Percentiles rank a stretch among this genome's conserved stretches.
These are phyloP conservation scores for Heliothis virescens DNA, from an alignment of 1,140 invertebrate genomes.

Conservation along the genomic window DNA sequence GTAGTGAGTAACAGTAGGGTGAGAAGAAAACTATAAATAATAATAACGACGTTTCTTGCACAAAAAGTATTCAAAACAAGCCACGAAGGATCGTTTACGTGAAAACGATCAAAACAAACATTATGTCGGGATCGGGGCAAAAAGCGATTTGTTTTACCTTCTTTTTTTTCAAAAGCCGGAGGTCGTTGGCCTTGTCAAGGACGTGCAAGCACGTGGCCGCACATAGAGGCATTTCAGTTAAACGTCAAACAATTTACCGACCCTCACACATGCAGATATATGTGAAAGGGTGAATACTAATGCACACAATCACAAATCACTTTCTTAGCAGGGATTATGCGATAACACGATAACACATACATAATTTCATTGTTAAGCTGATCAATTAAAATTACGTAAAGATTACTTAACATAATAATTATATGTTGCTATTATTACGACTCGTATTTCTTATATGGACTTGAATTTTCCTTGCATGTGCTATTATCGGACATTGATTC, in stretches of 20 bases:
- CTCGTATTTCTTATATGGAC: neutral
- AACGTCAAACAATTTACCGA: constrained; percentile 64
- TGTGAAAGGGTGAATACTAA: constrained; percentile 35
- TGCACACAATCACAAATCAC: constrained; percentile 20
- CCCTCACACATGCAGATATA: constrained; percentile 14
- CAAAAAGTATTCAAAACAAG: constrained; percentile 65
- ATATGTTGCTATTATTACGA: neutral
- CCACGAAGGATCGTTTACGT: constrained; percentile 75
- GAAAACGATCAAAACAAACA: constrained; percentile 84
- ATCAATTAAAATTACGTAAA: constrained; percentile 19
- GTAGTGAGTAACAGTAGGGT: neutral
- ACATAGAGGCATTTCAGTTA: constrained; percentile 70
- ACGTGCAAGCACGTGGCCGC: constrained; percentile 77
- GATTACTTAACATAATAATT: neutral
- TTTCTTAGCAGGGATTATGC: neutral
- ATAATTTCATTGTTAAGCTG: constrained; percentile 13
- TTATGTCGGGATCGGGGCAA: constrained; percentile 71
- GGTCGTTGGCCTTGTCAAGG: constrained; percentile 80
- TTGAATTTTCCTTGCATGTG: neutral
- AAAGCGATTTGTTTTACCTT: constrained; percentile 71
- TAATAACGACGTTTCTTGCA: constrained; percentile 58
- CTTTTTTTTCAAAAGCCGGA: constrained; percentile 73
- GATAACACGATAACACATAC: constrained; percentile 24
- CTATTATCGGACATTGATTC: neutral
- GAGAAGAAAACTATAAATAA: constrained; percentile 60